These are phyloP conservation scores for Gymnothorax reevesii DNA, from an alignment of 2,797 vertebrate genomes.

Conservation along the genomic window DNA sequence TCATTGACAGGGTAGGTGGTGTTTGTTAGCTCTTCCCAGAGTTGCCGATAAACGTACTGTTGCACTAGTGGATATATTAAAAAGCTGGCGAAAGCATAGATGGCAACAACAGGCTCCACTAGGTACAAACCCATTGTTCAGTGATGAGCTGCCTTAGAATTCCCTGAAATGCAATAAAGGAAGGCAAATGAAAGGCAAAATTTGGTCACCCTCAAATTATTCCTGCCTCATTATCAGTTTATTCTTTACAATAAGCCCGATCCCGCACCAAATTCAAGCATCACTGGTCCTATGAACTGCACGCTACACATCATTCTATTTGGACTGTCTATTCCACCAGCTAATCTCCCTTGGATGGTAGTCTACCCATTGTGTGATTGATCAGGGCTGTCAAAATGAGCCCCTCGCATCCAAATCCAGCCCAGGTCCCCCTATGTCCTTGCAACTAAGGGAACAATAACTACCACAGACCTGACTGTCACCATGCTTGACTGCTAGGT, in stretches of 20 bases:
- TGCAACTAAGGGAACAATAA: too few species aligned
- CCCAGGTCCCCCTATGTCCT: too few species aligned
- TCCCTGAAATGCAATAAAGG: conserved; percentile 19
- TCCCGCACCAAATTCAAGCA: not conserved
- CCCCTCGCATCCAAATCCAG: too few species aligned
- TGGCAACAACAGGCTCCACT: conserved; percentile 85
- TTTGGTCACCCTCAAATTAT: not conserved
- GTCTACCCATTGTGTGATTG: not conserved
- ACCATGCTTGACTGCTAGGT: too few species aligned
- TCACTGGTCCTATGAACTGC: not conserved
- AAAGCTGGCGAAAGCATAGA: conserved; percentile 80
- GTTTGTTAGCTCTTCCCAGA: conserved; percentile 85
- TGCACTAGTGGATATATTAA: conserved; percentile 75
- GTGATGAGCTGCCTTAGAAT: not conserved
- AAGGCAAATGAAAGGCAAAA: not conserved
- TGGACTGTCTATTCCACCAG: not conserved
- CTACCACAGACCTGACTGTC: too few species aligned
- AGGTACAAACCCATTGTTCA: conserved; percentile 79
- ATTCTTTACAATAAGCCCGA: not conserved
- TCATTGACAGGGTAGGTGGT: conserved; percentile 66
- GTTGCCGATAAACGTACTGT: conserved; percentile 86
- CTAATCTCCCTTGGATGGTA: not conserved
- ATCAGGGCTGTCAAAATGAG: too few species aligned
- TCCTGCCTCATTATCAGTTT: not conserved
- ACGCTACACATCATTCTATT: not conserved